A percentile compares a stretch with the other conserved stretches of the same genome.
These are phyloP conservation scores for Saccostrea echinata DNA, from an alignment of 1,140 invertebrate genomes.

Conservation along the genomic window DNA sequence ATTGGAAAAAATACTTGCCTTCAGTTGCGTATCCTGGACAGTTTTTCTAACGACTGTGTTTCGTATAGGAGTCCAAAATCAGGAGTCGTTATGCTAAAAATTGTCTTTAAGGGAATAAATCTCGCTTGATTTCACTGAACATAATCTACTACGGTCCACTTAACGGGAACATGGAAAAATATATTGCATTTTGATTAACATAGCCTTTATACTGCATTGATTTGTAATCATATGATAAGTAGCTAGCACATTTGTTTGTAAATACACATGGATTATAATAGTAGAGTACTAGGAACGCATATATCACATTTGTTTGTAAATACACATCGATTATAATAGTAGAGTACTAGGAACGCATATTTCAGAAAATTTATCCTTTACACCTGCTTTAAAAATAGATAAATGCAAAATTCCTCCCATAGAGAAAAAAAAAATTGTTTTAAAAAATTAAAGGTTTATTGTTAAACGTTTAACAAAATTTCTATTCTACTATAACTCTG, in stretches of 20 bases:
- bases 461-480: no score
- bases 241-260: background rate
- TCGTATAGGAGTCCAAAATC: background rate
- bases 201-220: background rate
- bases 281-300: background rate
- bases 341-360: no score
- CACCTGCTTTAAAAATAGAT: no score
- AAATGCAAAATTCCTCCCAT: no score
- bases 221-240: background rate
- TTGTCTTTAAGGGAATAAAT: background rate
- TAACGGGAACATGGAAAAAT: background rate
- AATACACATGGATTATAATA: background rate
- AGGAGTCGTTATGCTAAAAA: background rate
- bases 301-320: no score
- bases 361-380: no score
- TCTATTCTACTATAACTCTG: no score
- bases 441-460: no score
- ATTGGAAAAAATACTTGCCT: background rate
- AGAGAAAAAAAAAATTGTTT: no score
- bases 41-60: background rate
- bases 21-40: background rate
- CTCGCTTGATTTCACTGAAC: slow-evolving; percentile 13
- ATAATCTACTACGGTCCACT: background rate
- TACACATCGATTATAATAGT: no score
- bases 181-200: background rate